Evolutionary conservation across 2,113 vertebrate species (phyloP).

Genomic region (Tyto alba): DNA sequence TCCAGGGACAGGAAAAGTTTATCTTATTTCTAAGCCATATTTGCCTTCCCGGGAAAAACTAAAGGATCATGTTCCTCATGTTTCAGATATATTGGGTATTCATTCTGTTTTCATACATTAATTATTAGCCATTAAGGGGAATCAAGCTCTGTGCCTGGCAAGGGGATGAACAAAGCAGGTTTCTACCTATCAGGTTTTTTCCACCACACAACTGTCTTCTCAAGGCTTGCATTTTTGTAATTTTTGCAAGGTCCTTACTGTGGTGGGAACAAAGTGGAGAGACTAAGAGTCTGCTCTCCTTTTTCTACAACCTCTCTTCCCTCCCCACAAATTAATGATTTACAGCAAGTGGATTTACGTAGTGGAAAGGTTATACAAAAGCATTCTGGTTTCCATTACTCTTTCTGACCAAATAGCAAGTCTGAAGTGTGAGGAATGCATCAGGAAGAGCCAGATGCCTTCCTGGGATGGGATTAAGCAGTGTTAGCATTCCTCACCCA

Average conservation of each 20-base stretch:
- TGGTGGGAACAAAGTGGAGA: background rate
- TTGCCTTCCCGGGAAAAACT: background rate
- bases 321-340: background rate
- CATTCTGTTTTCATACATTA: background rate
- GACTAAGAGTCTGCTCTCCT: background rate
- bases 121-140: conserved; percentile 12
- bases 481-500: background rate
- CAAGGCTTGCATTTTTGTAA: background rate
- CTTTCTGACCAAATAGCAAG: background rate
- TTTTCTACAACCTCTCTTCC: background rate
- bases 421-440: background rate
- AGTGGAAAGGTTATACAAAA: background rate
- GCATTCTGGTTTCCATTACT: background rate
- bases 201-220: background rate
- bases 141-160: background rate
- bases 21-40: background rate
- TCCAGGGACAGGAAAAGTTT: background rate
- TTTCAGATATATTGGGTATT: background rate
- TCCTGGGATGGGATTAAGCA: background rate
- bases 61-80: background rate
- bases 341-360: background rate
- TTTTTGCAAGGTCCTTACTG: background rate
- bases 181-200: background rate
- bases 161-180: background rate
- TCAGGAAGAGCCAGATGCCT: background rate